phyloP scores from a whole-genome alignment of 2,888 invertebrate species.

The Gymnoscelis rufifasciata region DNA sequence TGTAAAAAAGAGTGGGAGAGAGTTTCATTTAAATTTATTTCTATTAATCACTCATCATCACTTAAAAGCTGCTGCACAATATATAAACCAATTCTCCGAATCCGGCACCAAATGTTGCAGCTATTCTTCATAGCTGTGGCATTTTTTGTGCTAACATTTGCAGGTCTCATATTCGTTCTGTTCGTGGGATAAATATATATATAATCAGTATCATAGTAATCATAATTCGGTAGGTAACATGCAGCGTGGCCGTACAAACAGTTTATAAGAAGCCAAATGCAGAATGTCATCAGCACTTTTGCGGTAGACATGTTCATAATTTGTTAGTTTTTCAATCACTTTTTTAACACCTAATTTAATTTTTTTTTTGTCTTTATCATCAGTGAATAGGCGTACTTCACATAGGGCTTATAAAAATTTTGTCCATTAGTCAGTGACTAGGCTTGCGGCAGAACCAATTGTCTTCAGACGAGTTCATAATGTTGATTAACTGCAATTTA shows the following conservation, averaged over 20 bases:
- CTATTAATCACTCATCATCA: constrained; percentile 36
- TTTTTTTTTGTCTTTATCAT: too few species aligned
- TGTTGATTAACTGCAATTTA: too few species aligned
- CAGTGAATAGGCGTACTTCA: too few species aligned
- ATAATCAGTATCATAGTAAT: constrained; percentile 6
- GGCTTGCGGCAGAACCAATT: too few species aligned
- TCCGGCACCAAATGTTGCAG: constrained; percentile 53
- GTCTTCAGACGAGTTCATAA: too few species aligned
- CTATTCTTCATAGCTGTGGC: constrained; percentile 9
- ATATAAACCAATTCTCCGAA: constrained; percentile 49
- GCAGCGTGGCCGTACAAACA: not conserved
- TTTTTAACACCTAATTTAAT: too few species aligned
- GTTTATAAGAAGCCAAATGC: not conserved
- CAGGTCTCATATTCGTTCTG: not conserved
- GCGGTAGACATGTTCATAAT: too few species aligned
- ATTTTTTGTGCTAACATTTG: not conserved
- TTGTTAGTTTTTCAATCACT: too few species aligned
- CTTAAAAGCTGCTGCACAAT: constrained; percentile 50
- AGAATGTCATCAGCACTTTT: not conserved
- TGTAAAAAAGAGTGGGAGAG: too few species aligned
- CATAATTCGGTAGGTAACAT: constrained; percentile 12
- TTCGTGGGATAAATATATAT: not conserved
- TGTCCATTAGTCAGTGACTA: too few species aligned
- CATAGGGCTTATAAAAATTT: too few species aligned
- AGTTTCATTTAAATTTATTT: too few species aligned